Percentiles rank a stretch among this genome's conserved stretches.
Conservation (phyloP, 2,888 invertebrate genomes). For the Selenia dentaria region DNA sequence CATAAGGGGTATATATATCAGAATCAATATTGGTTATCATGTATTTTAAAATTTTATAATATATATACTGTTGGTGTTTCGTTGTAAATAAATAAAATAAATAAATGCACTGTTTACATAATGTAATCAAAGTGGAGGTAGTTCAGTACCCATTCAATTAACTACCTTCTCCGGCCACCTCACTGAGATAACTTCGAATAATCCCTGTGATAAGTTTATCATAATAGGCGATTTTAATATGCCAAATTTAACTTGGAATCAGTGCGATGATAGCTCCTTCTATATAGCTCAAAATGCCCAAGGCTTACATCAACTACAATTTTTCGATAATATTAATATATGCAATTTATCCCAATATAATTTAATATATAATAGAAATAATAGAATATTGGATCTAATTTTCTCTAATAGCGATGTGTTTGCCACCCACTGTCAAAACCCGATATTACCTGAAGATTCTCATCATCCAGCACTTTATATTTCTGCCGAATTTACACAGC, state of each 20-base stretch:
- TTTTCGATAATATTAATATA: slow-evolving; percentile 8
- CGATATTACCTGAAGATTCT: too few relatives aligned
- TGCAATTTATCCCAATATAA: slow-evolving; percentile 14
- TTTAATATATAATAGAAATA: not conserved
- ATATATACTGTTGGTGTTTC: too few relatives aligned
- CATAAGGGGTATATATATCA: too few relatives aligned
- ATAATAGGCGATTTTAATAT: too few relatives aligned
- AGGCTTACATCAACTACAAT: not conserved
- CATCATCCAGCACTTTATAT: too few relatives aligned
- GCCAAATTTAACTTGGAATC: not conserved
- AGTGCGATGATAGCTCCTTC: not conserved
- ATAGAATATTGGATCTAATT: too few relatives aligned
- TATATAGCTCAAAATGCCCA: slow-evolving; percentile 6
- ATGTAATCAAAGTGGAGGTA: slow-evolving; percentile 9
- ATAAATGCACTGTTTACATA: slow-evolving; percentile 10
- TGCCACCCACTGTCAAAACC: too few relatives aligned
- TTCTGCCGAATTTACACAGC: slow-evolving; percentile 2
- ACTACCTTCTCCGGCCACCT: slow-evolving; percentile 3
- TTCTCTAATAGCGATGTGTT: too few relatives aligned
- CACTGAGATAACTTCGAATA: not conserved
- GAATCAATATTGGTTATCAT: too few relatives aligned
- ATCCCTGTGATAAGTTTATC: too few relatives aligned
- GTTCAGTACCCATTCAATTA: slow-evolving; percentile 5
- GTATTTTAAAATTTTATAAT: too few relatives aligned
- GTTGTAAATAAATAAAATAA: too few relatives aligned